Conservation (phyloP, 2,113 vertebrate genomes). For the Amblyornis subalaris region DNA sequence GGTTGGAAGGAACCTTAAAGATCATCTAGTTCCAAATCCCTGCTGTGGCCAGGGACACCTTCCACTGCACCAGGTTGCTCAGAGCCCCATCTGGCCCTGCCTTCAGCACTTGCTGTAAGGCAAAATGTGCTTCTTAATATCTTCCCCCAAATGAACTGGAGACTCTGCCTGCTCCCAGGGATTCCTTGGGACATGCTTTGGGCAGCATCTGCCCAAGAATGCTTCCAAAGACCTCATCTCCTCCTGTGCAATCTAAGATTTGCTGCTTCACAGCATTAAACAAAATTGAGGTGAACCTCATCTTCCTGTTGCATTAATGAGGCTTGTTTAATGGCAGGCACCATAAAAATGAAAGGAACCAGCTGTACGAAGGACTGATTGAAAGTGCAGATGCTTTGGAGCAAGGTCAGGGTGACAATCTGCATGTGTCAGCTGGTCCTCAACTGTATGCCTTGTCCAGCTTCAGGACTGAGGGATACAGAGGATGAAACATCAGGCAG, state of each 20-base stretch:
- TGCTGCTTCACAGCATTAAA: neutral
- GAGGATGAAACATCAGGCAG: neutral
- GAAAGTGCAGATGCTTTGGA: neutral
- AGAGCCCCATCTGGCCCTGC: neutral
- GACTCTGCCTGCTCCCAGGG: accelerated
- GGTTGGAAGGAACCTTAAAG: neutral
- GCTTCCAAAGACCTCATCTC: neutral
- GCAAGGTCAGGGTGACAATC: neutral
- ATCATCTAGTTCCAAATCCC: neutral
- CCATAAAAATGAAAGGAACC: neutral
- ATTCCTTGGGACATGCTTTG: neutral
- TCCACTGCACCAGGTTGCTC: neutral
- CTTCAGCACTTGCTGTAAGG: neutral
- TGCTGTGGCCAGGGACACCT: neutral
- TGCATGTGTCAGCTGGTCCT: neutral
- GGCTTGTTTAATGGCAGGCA: neutral
- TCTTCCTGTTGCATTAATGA: neutral
- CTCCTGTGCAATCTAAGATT: neutral
- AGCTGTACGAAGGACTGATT: neutral
- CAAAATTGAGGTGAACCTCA: neutral
- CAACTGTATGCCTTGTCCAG: neutral
- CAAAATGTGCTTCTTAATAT: neutral
- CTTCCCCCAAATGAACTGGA: neutral
- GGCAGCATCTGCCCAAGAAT: neutral
- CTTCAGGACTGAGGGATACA: neutral